Conservation (phyloP, 2,888 invertebrate genomes). For the Tinea trinotella region DNA sequence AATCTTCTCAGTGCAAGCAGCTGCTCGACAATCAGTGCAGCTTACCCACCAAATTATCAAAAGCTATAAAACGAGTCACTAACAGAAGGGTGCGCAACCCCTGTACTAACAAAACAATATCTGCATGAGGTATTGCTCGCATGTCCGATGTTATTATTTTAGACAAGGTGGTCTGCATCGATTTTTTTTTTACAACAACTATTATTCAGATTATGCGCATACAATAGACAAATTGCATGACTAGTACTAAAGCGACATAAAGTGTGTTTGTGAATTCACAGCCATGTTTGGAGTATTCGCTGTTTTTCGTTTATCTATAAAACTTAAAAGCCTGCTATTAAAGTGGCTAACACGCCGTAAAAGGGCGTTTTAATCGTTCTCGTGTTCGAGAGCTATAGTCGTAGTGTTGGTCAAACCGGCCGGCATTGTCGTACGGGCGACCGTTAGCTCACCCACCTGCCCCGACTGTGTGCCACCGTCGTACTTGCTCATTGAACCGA, state of each 20-base stretch:
- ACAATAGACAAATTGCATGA: not conserved
- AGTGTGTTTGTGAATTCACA: not conserved
- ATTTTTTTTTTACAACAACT: slow-evolving; percentile 37
- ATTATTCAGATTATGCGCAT: not conserved
- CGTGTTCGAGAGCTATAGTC: not conserved
- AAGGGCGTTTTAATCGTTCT: slow-evolving; percentile 15
- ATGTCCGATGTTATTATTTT: slow-evolving; percentile 54
- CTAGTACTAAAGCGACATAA: not conserved
- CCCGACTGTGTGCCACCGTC: slow-evolving; percentile 6
- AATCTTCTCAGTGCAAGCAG: slow-evolving; percentile 56
- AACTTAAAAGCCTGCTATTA: slow-evolving; percentile 14
- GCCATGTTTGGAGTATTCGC: not conserved
- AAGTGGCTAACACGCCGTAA: slow-evolving; percentile 15
- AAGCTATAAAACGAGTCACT: slow-evolving; percentile 68
- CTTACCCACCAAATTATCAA: slow-evolving; percentile 67
- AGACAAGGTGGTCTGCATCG: slow-evolving; percentile 47
- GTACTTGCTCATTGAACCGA: slow-evolving; percentile 50
- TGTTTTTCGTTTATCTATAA: slow-evolving; percentile 4
- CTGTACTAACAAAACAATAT: slow-evolving; percentile 29
- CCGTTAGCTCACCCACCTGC: slow-evolving; percentile 67
- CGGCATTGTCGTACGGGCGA: slow-evolving; percentile 28
- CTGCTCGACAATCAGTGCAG: slow-evolving; percentile 66
- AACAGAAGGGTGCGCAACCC: slow-evolving; percentile 65
- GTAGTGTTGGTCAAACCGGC: slow-evolving; percentile 20
- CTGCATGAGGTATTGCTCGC: slow-evolving; percentile 33